Percentiles rank a stretch among this genome's conserved stretches.
phyloP scores from a whole-genome alignment of 2,113 vertebrate genomes.

The Micronycteris hirsuta region DNA sequence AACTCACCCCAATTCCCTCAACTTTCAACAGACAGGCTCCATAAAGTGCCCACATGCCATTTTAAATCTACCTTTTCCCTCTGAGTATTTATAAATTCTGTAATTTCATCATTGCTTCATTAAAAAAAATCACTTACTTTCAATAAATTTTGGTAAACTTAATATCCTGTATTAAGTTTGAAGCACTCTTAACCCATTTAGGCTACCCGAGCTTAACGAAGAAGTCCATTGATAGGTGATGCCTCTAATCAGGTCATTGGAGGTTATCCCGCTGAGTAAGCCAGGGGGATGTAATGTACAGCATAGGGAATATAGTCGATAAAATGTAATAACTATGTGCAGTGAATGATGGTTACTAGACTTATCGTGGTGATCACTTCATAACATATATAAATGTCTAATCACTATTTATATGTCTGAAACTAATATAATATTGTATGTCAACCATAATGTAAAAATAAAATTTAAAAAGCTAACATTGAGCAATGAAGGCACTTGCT shows the following conservation, averaged over 20 bases:
- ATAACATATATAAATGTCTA: too few species aligned
- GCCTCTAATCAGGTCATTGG: background rate
- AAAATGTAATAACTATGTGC: too few species aligned
- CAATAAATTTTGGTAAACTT: background rate
- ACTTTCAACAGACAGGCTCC: background rate
- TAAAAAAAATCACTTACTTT: background rate
- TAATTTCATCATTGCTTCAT: background rate
- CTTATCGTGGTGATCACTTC: too few species aligned
- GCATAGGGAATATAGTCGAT: background rate
- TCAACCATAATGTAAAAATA: background rate
- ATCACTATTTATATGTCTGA: background rate
- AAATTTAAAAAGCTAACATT: background rate
- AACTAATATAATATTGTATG: background rate
- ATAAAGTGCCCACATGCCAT: background rate
- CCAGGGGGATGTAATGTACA: background rate
- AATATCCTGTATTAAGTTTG: background rate
- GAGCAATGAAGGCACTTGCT: background rate
- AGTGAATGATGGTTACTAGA: too few species aligned
- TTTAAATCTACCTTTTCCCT: background rate
- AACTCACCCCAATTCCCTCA: background rate
- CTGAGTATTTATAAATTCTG: background rate
- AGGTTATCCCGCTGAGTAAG: background rate
- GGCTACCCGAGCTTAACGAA: background rate
- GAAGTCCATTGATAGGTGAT: background rate
- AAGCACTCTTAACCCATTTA: background rate